Percentiles rank a stretch among this genome's conserved stretches.
phyloP scores from a whole-genome alignment of 37 sponge, comb jelly and placozoan species.

The Aplysina aerophoba region DNA sequence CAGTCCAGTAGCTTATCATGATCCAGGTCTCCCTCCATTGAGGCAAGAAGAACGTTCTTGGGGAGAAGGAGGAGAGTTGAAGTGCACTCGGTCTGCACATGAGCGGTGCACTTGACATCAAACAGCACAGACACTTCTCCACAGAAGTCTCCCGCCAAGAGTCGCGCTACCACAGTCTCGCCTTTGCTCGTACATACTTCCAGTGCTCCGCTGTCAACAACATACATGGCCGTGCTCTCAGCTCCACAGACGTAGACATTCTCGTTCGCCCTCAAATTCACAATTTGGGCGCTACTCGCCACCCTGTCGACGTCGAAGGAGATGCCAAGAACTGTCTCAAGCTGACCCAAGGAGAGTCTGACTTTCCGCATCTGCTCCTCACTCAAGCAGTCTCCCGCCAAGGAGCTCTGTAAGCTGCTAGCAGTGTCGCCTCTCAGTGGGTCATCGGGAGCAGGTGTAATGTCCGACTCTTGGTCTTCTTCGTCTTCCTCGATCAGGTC shows the following conservation, averaged over 20 bases:
- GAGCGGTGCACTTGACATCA: constrained; percentile 11
- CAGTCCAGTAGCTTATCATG: constrained; percentile 37
- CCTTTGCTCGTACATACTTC: constrained; percentile 24
- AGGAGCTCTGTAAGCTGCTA: background rate
- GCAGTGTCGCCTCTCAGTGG: background rate
- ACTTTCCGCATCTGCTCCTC: constrained; percentile 25
- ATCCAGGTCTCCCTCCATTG: background rate
- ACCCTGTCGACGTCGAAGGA: constrained; percentile 13
- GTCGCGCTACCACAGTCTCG: constrained; percentile 2
- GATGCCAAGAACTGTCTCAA: constrained; percentile 27
- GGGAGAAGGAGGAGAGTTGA: constrained; percentile 32
- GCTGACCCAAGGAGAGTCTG: constrained; percentile 1
- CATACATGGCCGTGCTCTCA: constrained; percentile 35
- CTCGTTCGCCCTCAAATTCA: constrained; percentile 14
- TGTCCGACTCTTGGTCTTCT: too few species aligned
- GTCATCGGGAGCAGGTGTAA: too few species aligned
- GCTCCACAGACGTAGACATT: background rate
- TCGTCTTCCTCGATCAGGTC: too few species aligned
- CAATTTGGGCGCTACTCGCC: background rate
- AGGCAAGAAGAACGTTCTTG: background rate
- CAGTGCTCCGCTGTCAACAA: constrained; percentile 42
- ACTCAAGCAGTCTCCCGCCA: constrained; percentile 7
- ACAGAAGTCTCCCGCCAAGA: constrained; percentile 54
- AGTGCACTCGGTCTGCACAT: constrained; percentile 1
- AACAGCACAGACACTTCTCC: constrained; percentile 60